A percentile compares a stretch with the other conserved stretches of the same genome.
Conservation (phyloP, 2,888 invertebrate species). For the Chrysotoxum bicinctum region DNA sequence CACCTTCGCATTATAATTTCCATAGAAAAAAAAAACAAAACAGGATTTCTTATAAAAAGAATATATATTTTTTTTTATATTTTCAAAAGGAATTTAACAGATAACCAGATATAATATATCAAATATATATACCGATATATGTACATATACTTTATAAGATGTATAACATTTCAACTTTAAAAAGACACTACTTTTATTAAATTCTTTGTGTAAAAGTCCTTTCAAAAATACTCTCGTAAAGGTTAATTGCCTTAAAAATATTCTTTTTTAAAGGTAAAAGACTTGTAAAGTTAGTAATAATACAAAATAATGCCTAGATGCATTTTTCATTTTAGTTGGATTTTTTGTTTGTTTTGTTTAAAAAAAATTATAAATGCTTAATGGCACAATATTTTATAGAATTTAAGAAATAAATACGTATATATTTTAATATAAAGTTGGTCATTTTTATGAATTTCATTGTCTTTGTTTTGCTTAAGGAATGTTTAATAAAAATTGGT, state of each 20-base stretch:
- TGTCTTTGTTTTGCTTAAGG: slow-evolving; percentile 43
- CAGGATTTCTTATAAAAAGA: slow-evolving; percentile 73
- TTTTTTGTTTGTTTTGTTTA: not conserved
- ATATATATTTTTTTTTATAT: slow-evolving; percentile 73
- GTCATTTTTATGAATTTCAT: slow-evolving; percentile 49
- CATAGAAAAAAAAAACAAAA: not conserved
- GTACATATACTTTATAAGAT: slow-evolving; percentile 38
- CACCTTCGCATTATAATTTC: not conserved
- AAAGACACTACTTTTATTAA: slow-evolving; percentile 66
- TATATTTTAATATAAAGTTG: slow-evolving; percentile 30
- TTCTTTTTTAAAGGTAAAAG: slow-evolving; percentile 35
- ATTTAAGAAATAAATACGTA: slow-evolving; percentile 40
- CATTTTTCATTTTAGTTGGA: slow-evolving; percentile 30
- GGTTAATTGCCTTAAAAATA: slow-evolving; percentile 24
- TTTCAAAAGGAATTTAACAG: slow-evolving; percentile 77
- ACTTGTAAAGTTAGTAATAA: slow-evolving; percentile 59
- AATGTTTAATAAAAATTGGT: slow-evolving; percentile 40
- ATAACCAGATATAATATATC: slow-evolving; percentile 66
- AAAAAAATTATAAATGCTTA: slow-evolving; percentile 72
- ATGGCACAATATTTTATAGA: slow-evolving; percentile 73
- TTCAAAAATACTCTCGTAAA: slow-evolving; percentile 55
- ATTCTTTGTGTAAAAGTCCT: slow-evolving; percentile 54
- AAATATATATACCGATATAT: slow-evolving; percentile 40
- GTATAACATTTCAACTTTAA: slow-evolving; percentile 56
- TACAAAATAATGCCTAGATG: slow-evolving; percentile 58